Conservation (phyloP, 2,797 vertebrate species). For the Pseudochirops cupreus region DNA sequence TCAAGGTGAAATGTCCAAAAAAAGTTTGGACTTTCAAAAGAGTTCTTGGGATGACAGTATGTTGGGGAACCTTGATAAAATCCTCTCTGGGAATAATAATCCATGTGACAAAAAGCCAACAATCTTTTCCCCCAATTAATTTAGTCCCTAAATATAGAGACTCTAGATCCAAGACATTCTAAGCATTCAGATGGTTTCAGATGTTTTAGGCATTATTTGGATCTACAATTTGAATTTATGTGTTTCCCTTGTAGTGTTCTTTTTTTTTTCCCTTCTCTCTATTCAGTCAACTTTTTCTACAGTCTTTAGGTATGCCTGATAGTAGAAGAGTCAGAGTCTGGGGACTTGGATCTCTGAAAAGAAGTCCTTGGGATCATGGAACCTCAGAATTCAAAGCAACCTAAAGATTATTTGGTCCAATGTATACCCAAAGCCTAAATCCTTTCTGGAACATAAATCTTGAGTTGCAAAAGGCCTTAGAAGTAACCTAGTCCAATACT, state of each 20-base stretch:
- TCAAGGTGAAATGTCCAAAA: background rate
- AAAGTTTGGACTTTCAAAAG: background rate
- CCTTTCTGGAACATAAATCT: background rate
- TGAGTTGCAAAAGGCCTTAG: background rate
- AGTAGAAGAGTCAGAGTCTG: background rate
- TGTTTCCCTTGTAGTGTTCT: background rate
- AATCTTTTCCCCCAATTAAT: background rate
- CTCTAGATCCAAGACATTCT: background rate
- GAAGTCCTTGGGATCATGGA: background rate
- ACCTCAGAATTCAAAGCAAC: background rate
- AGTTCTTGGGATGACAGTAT: background rate
- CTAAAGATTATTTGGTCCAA: background rate
- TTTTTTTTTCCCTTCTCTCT: constrained; percentile 4
- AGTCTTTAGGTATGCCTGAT: background rate
- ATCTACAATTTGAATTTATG: background rate
- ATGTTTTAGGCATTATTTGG: background rate
- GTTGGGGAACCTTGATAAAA: background rate
- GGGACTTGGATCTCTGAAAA: background rate
- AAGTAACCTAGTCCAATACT: background rate
- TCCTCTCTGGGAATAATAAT: background rate
- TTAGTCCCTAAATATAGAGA: background rate
- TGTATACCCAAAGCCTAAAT: background rate
- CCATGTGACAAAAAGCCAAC: background rate
- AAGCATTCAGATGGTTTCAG: background rate
- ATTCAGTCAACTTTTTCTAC: background rate